Evolutionary conservation across 2,888 invertebrate species (phyloP), one percentile per base, ranked within the genome.

Genomic region (Drosophila mimetica): DNA sequence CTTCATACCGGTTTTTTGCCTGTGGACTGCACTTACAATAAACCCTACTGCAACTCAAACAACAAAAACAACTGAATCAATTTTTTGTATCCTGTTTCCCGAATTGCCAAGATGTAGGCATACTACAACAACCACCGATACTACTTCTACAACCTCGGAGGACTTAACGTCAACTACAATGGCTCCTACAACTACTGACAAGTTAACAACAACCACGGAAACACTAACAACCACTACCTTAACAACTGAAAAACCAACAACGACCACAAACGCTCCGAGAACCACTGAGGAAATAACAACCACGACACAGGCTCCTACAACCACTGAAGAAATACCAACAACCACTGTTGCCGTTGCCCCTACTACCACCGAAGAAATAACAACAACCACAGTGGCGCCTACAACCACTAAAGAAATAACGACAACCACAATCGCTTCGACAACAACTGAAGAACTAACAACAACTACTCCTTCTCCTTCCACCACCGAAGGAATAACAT

Each of bases 1-100:
- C 8, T 9, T 22, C 6, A 25, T 28, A 20, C 13, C 36, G 5
- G 11, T 9, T 20, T 0, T 44, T 14, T 16, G 14, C 4, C 13
- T 60, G 28, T 60, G 59, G 42, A 9, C 25, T 42, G 59, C 44
- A 28, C 28, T 60, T 18, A 14, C 25, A 11, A 25, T 39, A 14
- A 11, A 18, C 9, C 2, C 1, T 13, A 16, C 32, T 13, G 14
- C 14, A 16, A n/a, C 18, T 4, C 60, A 59, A 44, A 13, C 6
- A 6, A 42, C 41, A 7, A 7, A 18, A 5, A 20, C 28, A 30
- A 20, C n/a, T 6, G 37, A 30, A 18, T 13, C 30, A 14, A 1
- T 7, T 25, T 7, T 7, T 7, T 25, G 25, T 25, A 13, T 7
- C 2, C 14, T n/a, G 4, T 9, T 37, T 2, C 16, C 11, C 0